Base-by-base conservation (phyloP, 2,113 vertebrate genomes). In the Phyllostomus hastatus region DNA sequence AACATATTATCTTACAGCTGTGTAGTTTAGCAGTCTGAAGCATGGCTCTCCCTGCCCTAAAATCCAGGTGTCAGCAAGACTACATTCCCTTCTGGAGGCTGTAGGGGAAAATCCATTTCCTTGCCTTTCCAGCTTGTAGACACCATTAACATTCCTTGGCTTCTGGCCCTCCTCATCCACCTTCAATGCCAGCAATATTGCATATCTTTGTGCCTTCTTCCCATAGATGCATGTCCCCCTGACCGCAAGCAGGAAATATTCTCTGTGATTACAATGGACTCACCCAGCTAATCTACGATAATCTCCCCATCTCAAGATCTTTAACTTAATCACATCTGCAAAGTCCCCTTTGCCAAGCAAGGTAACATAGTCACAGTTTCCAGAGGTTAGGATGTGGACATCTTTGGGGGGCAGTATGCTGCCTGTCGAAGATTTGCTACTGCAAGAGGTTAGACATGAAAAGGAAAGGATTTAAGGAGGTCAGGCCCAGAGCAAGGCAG, bases 291-390 rank as follows among this genome's bases (percentile, higher is more conserved):
- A 91, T 14, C 22, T 19, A 66, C 1, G 38, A 64, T 48, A 83
- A 70, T 50, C 17, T 72, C n/a, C 28, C 17, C 50, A 57, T 84
- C 80, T 87, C 33, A 38, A 84, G 33, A 83, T 78, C n/a, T 61
- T 86, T 83, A 28, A 54, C 6, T 38, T 75, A 35, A 46, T 85
- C 38, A 87, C 4, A 70, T 19, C 59, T 78, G n/a, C 31, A 66
- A 94, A 95, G 78, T 93, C 52, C 46, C 10, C 38, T 67, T 92
- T 89, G 52, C 57, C 38, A 46, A 48, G 31, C 54, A 95, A 93
- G 4, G 5, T 64, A 72, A 57, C 26, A 88, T 7, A 67, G 20
- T 72, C 16, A 66, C 70, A 9, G 10, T 22, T 64, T 75, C 5
- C 31, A 64, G 75, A 54, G 54, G 61, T 57, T 83, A 80, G 69